Evolutionary conservation across 92 coral and sea anemone species (phyloP), one percentile per base, ranked within the genome.

Genomic region (Bergia sp.): DNA sequence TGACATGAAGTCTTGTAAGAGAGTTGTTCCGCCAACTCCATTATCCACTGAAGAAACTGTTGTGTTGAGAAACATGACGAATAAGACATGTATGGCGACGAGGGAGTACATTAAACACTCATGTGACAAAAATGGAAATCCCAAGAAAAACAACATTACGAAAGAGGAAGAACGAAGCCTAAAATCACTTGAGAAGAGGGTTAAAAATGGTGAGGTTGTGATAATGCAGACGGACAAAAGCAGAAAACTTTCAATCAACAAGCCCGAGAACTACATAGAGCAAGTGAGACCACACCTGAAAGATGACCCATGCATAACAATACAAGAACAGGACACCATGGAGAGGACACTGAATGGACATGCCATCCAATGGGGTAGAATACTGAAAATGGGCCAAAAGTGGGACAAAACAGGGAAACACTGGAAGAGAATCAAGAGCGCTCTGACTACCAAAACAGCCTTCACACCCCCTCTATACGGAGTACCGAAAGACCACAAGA

Each of bases 321-420:
- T 43, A 20, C 8, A 16, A 37, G 79, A 84, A 21, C 78, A 84
- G 12, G 37, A 53, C 29, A 18, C 64, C 38, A 67, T 21, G 61
- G 77, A 66, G 16, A 58, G 41, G 4, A 9, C 66, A 37, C 75
- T 67, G 20, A 85, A 21, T 5, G 49, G 77, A 12, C 79, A 69
- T 37, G 78, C 88, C 16, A 37, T 85, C 16, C 77, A 45, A 38
- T 41, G 79, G 88, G 50, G 64, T 1, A 73, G 88, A 10, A 85
- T 85, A 11, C 76, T 66, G 78, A 49, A 66, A 43, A 47, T 76
- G n/a, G 88, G 88, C 15, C 55, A 53, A 20, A 40, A 72, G 69
- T 44, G 45, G 43, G 76, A 69, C 66, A 71, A 0, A 7, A 47
- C 6, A 29, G 81, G 37, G 21, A 77, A 44, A 2, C 57, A 20